Conservation (phyloP, 23 tunicate species). For the Styela plicata region DNA sequence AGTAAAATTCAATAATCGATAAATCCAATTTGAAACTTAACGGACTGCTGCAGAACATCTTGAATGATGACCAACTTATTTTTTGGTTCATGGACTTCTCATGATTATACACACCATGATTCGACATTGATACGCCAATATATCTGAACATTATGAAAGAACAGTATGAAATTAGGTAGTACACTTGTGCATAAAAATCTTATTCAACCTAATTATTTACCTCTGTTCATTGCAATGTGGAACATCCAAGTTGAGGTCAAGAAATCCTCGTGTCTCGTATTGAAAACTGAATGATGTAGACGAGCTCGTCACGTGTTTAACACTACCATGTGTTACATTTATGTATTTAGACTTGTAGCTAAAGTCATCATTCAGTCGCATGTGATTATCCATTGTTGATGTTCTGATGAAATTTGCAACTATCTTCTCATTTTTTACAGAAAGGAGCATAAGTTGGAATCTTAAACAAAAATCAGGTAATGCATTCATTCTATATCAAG, state of each 20-base stretch:
- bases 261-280: constrained; percentile 2
- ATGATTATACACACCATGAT: not conserved
- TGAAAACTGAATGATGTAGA: not conserved
- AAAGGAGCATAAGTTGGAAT: not conserved
- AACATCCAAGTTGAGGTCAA: not conserved
- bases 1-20: not conserved
- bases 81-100: not conserved
- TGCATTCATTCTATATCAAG: no score
- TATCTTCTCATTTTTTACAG: not conserved
- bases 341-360: not conserved
- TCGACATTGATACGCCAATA: not conserved
- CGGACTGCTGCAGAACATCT: not conserved
- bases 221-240: not conserved
- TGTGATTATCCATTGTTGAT: not conserved
- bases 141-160: not conserved
- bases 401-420: not conserved
- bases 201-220: no score
- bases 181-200: no score
- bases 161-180: no score
- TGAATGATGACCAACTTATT: not conserved
- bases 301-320: not conserved
- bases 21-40: not conserved
- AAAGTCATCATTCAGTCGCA: not conserved
- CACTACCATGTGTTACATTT: not conserved
- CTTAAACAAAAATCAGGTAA: not conserved